Percentiles rank a stretch among this genome's conserved stretches.
Evolutionary conservation across 2,113 vertebrate species (phyloP).

Genomic region (Cranoglanis bouderius): DNA sequence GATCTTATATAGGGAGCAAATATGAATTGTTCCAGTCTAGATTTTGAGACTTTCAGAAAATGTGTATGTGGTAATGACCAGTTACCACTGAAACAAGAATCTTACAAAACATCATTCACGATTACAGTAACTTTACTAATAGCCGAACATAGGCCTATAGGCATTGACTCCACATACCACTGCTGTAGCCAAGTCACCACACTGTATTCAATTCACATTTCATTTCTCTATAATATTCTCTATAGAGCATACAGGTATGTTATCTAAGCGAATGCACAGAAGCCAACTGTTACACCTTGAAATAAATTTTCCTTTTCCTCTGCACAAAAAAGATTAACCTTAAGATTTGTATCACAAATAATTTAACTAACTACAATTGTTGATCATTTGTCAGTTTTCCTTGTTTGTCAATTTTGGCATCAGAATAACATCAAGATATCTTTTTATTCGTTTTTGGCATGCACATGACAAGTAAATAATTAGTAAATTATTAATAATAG

Average conservation of each 20-base stretch:
- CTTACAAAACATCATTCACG: not conserved
- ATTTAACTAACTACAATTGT: not conserved
- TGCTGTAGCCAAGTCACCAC: not conserved
- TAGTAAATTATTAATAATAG: not conserved
- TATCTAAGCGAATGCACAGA: not conserved
- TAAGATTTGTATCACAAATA: not conserved
- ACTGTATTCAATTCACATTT: not conserved
- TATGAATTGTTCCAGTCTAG: conserved; percentile 15
- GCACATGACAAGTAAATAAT: not conserved
- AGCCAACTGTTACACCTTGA: not conserved
- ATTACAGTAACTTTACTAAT: not conserved
- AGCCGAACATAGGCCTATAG: not conserved
- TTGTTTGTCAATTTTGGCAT: not conserved
- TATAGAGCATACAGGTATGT: not conserved
- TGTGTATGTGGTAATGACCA: not conserved
- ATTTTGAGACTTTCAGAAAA: not conserved
- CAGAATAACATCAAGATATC: not conserved
- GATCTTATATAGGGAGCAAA: conserved; percentile 56
- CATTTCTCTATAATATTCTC: not conserved
- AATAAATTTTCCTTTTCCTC: not conserved
- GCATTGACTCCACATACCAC: not conserved
- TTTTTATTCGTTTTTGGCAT: not conserved
- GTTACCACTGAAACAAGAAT: not conserved
- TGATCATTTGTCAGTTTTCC: not conserved
- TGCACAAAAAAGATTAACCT: not conserved